Evolutionary conservation across 37 sponge, comb jelly and placozoan species (phyloP), one percentile per base, ranked within the genome.

Genomic region (Lycopodina hypogea): DNA sequence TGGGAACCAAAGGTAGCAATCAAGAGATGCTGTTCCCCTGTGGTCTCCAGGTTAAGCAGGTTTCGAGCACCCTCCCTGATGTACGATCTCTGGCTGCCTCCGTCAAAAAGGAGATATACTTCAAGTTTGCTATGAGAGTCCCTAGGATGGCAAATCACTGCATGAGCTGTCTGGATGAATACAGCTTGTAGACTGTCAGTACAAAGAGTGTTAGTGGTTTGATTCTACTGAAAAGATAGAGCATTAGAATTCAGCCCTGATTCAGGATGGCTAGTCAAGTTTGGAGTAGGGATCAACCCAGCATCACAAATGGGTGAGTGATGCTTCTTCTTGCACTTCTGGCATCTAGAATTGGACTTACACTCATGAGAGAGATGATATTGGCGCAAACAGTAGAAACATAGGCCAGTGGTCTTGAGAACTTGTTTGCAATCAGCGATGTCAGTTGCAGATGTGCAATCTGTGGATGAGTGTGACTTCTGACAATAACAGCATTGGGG

Each of bases 11-110:
- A 78, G 48, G 48, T 45, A 9, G 48, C 48, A 9, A 45, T 45
- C 48, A 9, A 45, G 9, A 45, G 48, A 45, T 28, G 62, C 41
- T 84, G 69, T 48, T 38, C 55, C 19, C 72, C 72, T 11, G 21
- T 61, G 11, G 72, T 1, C 4, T 69, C 50, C 71, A 84, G 34
- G 7, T 28, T n/a, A 21, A 84, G 78, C 28, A 56, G 41, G 11
- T 63, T 34, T 30, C 71, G 24, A 7, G 70, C 59, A 19, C 72
- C 41, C n/a, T 75, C 69, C 1, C 60, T 83, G 32, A 83, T 75
- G 57, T 69, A 76, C 11, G 84, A 83, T 39, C 45, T 42, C 39
- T 82, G 75, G 68, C 83, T 82, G 75, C 83, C 83, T 45, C 68
- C 61, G 68, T 83, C 84, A 48, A 83, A 33, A 2, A 83, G 57